Percentiles rank a stretch among this genome's conserved stretches.
These are phyloP conservation scores for Eulemur albifrons DNA, from an alignment of 2,797 vertebrate genomes.

Conservation along the genomic window DNA sequence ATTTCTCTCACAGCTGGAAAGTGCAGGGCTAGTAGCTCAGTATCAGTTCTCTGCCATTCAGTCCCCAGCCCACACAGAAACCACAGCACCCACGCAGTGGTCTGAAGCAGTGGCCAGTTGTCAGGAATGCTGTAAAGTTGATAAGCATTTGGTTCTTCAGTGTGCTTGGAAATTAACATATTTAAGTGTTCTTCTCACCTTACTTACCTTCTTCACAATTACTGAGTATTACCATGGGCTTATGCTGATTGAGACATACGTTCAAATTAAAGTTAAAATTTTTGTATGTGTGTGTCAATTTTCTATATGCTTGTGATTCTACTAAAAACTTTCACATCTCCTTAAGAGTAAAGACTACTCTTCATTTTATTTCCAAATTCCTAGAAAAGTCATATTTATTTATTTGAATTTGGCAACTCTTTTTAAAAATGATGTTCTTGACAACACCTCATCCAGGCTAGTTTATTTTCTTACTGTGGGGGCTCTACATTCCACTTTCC, in stretches of 20 bases:
- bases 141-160: neutral
- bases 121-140: neutral
- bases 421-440: neutral
- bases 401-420: neutral
- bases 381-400: neutral
- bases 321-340: neutral
- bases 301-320: neutral
- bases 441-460: neutral
- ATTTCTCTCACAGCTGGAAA: neutral
- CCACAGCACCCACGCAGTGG: neutral
- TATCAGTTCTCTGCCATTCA: neutral
- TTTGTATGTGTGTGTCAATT: neutral
- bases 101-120: neutral
- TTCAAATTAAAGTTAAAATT: neutral
- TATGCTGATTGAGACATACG: neutral
- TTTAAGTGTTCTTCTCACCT: neutral
- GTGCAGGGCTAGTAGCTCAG: neutral
- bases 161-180: neutral
- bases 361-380: conserved; percentile 14
- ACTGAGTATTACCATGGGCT: neutral
- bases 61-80: neutral
- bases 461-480: neutral
- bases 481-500: neutral
- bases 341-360: neutral
- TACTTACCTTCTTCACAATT: neutral